Percentiles rank a stretch among this genome's conserved stretches.
Conservation (phyloP, 2,113 vertebrate genomes). For the Ptyas mucosa region DNA sequence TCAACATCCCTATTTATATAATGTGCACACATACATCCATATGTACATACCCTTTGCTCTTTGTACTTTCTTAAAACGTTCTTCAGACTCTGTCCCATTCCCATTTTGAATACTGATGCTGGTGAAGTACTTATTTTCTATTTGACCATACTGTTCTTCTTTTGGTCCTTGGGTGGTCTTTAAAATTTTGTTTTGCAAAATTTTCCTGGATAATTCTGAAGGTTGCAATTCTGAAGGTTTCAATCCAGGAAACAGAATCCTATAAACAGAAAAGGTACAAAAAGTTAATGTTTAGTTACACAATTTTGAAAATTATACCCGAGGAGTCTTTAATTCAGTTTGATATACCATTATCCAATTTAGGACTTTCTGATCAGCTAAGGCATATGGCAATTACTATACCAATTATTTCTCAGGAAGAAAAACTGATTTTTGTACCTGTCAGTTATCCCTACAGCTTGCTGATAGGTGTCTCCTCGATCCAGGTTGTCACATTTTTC, state of each 20-base stretch:
- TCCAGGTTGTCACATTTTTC: constrained; percentile 64
- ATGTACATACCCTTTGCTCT: background rate
- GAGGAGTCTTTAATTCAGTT: background rate
- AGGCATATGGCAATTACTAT: background rate
- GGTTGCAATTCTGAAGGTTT: constrained; percentile 32
- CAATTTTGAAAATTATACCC: background rate
- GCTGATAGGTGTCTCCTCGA: constrained; percentile 42
- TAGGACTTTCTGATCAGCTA: background rate
- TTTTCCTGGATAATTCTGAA: background rate
- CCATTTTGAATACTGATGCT: background rate
- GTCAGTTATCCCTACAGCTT: background rate
- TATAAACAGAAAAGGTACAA: background rate
- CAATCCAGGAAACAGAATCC: background rate
- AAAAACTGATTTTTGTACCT: constrained; percentile 34
- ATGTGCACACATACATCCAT: background rate
- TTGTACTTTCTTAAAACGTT: background rate
- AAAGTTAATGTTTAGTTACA: background rate
- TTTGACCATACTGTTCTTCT: constrained; percentile 18
- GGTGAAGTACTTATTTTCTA: constrained; percentile 18
- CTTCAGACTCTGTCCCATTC: constrained; percentile 6
- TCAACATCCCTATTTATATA: background rate
- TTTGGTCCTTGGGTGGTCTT: background rate
- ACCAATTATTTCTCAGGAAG: background rate
- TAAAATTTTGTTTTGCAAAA: background rate
- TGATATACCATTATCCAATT: background rate